These are phyloP conservation scores for Microctonus aethiopoides DNA, from an alignment of 2,888 invertebrate species.

Conservation along the genomic window DNA sequence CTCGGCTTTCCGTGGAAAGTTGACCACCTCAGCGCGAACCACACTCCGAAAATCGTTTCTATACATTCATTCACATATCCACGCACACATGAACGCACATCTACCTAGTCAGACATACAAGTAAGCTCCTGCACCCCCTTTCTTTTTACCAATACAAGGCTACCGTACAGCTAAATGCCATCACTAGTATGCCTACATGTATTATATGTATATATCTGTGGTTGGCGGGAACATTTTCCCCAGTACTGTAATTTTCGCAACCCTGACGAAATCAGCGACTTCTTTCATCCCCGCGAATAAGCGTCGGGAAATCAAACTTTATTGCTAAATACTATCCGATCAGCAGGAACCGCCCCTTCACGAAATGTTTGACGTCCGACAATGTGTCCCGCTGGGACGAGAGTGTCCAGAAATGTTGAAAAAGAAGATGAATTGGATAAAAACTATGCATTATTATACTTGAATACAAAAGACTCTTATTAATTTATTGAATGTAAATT, in stretches of 20 bases:
- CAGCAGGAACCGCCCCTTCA: slow-evolving; percentile 59
- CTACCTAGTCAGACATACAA: neutral
- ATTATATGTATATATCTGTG: slow-evolving; percentile 25
- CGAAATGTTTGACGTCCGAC: slow-evolving; percentile 5
- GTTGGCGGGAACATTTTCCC: slow-evolving; percentile 24
- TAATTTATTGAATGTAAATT: too few species aligned
- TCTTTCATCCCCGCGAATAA: slow-evolving; percentile 53
- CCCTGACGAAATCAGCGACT: slow-evolving; percentile 65
- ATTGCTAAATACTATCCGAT: slow-evolving; percentile 67
- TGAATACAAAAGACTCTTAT: neutral
- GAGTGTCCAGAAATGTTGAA: slow-evolving; percentile 24
- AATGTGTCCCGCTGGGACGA: slow-evolving; percentile 39
- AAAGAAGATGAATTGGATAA: slow-evolving; percentile 39
- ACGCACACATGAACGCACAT: slow-evolving; percentile 31
- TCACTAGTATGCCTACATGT: slow-evolving; percentile 25
- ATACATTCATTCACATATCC: slow-evolving; percentile 37
- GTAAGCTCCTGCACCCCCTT: neutral
- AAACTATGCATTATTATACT: neutral
- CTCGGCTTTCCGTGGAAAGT: slow-evolving; percentile 39
- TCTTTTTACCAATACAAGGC: slow-evolving; percentile 32
- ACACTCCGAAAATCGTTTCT: slow-evolving; percentile 39
- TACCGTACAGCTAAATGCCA: slow-evolving; percentile 31
- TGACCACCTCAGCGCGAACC: slow-evolving; percentile 54
- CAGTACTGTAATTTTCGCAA: slow-evolving; percentile 65
- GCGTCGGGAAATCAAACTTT: slow-evolving; percentile 64